A percentile compares a stretch with the other conserved stretches of the same genome.
Conservation (phyloP, 2,113 vertebrate genomes). For the Centrocercus urophasianus region DNA sequence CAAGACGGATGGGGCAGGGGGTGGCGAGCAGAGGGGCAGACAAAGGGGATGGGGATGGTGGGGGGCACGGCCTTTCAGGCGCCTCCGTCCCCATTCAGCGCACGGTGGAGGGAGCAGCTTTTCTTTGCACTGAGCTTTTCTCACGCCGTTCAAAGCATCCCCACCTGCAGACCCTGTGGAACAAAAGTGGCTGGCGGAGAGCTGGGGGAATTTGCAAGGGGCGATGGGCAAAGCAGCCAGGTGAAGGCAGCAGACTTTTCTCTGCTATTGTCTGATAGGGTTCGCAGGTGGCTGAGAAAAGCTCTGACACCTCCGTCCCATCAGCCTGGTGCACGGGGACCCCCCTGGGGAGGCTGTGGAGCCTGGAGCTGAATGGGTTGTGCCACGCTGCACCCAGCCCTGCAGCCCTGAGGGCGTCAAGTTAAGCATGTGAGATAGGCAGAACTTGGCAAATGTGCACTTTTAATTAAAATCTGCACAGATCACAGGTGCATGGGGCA, state of each 20-base stretch:
- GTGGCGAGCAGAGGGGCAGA: neutral
- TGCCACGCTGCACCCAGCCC: neutral
- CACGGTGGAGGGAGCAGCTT: neutral
- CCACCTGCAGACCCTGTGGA: neutral
- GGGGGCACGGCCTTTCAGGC: slow-evolving; percentile 15
- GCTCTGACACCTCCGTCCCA: fast-evolving
- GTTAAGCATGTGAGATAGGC: fast-evolving
- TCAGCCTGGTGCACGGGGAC: fast-evolving
- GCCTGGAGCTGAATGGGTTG: neutral
- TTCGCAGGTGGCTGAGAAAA: neutral
- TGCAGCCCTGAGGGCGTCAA: fast-evolving
- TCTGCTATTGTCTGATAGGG: neutral
- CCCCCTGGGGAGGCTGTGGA: neutral
- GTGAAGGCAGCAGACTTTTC: neutral
- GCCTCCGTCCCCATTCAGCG: slow-evolving; percentile 14
- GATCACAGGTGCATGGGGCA: neutral
- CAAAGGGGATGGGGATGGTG: neutral
- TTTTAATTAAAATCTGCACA: fast-evolving
- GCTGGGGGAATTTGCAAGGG: neutral
- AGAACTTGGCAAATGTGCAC: neutral
- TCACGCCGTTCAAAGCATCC: slow-evolving; percentile 11
- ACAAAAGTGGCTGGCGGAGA: neutral
- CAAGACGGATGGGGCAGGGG: neutral
- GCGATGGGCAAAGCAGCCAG: neutral
- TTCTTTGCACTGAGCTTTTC: neutral